Percentiles rank a stretch among this genome's conserved stretches.
Evolutionary conservation across 2,113 vertebrate species (phyloP).

Genomic region (Caracal caracal): DNA sequence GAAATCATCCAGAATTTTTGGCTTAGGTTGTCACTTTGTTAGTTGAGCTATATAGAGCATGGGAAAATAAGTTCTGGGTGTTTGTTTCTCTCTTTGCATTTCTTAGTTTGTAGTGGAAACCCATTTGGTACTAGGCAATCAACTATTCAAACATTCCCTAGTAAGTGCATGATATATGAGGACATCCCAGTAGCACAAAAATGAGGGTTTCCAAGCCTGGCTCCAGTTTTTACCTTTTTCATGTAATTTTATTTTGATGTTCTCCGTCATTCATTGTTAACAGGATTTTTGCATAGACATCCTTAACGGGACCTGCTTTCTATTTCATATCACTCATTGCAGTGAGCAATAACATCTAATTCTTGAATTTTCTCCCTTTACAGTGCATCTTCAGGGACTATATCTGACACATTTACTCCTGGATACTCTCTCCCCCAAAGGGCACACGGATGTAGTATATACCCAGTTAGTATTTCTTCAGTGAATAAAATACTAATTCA

Average conservation of each 20-base stretch:
- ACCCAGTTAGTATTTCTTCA: background rate
- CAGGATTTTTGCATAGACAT: background rate
- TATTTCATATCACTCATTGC: background rate
- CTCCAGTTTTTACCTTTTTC: background rate
- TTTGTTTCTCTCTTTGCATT: background rate
- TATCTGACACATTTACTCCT: background rate
- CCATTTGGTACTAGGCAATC: background rate
- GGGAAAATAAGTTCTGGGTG: background rate
- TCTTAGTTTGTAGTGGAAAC: background rate
- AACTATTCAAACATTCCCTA: background rate
- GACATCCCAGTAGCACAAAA: background rate
- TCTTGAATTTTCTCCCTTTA: background rate
- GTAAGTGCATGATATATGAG: background rate
- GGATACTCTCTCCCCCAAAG: background rate
- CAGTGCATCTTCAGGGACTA: rapidly evolving
- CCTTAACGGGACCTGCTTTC: background rate
- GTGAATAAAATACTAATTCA: background rate
- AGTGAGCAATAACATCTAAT: background rate
- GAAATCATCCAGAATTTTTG: background rate
- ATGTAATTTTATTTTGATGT: background rate
- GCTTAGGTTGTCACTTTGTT: background rate
- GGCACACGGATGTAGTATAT: background rate
- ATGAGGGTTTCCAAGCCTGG: background rate
- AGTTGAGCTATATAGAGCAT: background rate
- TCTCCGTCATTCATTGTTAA: background rate